phyloP scores from a whole-genome alignment of 1,140 invertebrate genomes.

The Eciton burchellii region DNA sequence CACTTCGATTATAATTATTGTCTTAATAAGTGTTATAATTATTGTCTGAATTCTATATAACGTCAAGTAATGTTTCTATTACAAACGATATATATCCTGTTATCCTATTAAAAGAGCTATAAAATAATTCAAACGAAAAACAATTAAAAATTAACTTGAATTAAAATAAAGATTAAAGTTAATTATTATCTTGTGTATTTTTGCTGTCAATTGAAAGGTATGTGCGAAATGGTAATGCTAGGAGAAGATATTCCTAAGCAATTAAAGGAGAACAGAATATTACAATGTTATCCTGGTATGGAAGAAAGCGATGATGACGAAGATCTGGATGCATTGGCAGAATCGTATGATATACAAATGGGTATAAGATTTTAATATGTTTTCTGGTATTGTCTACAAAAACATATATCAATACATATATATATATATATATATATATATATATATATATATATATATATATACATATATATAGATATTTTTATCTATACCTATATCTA shows the following conservation, averaged over 20 bases:
- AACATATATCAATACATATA: too few species aligned
- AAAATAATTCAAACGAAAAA: neutral
- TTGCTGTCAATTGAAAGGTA: constrained; percentile 83
- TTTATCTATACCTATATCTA: too few species aligned
- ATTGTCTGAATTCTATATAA: constrained; percentile 6
- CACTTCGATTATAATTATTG: neutral
- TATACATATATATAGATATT: too few species aligned
- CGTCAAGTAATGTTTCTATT: neutral
- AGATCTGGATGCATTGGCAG: constrained; percentile 88
- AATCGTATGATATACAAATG: constrained; percentile 90
- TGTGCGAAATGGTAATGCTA: constrained; percentile 92
- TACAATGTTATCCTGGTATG: constrained; percentile 91
- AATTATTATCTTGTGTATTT: neutral
- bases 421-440: too few species aligned
- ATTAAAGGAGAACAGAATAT: constrained; percentile 84
- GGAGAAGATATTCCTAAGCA: constrained; percentile 90
- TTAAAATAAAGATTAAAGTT: neutral
- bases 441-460: too few species aligned
- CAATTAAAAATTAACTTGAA: neutral
- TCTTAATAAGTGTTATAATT: neutral
- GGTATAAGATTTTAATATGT: constrained; percentile 82
- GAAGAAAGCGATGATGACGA: constrained; percentile 92
- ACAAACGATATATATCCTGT: neutral
- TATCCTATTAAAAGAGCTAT: neutral
- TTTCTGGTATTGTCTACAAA: neutral